These are phyloP conservation scores for Regulus satrapa DNA, from an alignment of 2,113 vertebrate species.

Conservation along the genomic window DNA sequence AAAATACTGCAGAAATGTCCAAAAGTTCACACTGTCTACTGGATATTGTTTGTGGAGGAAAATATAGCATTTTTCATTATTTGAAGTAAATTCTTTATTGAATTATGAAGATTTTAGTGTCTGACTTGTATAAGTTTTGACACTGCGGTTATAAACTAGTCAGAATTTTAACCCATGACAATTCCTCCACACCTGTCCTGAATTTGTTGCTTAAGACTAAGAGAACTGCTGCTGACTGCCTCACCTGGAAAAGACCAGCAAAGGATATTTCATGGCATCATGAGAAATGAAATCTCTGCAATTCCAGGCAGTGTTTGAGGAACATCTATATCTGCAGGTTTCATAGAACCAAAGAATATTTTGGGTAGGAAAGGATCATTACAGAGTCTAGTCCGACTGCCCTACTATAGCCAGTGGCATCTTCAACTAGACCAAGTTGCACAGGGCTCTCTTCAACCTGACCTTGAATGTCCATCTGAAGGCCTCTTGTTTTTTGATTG, in stretches of 20 bases:
- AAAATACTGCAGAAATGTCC: background rate
- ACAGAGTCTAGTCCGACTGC: background rate
- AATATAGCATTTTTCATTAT: background rate
- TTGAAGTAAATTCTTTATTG: background rate
- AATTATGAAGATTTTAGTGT: background rate
- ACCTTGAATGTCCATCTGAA: background rate
- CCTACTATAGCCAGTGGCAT: background rate
- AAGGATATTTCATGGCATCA: background rate
- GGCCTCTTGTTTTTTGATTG: background rate
- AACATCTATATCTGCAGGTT: background rate
- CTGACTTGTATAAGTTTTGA: background rate
- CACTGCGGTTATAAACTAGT: background rate
- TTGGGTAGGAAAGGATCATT: background rate
- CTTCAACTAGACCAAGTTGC: background rate
- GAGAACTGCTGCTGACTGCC: background rate
- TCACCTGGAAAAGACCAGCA: background rate
- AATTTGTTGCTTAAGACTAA: background rate
- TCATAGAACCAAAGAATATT: background rate
- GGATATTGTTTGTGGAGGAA: background rate
- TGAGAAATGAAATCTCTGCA: background rate
- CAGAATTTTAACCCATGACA: background rate
- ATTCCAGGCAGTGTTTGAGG: background rate
- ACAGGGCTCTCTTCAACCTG: rapidly evolving
- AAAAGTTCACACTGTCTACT: background rate
- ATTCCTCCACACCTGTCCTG: background rate